Evolutionary conservation across 2,888 invertebrate genomes (phyloP).

Genomic region (Apamea monoglypha): DNA sequence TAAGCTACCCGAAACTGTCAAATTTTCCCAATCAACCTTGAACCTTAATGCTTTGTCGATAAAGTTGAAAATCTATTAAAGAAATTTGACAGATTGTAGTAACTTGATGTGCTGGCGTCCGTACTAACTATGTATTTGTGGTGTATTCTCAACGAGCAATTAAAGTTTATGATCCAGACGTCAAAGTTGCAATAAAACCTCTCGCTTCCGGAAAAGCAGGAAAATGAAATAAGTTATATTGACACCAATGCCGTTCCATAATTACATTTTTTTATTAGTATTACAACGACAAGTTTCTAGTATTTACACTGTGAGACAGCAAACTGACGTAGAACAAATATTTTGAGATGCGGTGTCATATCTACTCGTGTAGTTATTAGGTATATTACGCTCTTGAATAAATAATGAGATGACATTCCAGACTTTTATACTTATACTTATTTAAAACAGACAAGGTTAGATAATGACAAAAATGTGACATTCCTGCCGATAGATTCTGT

Average conservation of each 20-base stretch:
- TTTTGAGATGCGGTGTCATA: slow-evolving; percentile 35
- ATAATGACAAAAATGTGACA: slow-evolving; percentile 15
- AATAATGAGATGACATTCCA: slow-evolving; percentile 32
- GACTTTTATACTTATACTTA: slow-evolving; percentile 10
- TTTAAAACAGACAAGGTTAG: slow-evolving; percentile 10
- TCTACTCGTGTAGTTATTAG: neutral
- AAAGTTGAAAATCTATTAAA: no score
- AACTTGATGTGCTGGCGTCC: no score
- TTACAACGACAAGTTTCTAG: slow-evolving; percentile 31
- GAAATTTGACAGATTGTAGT: no score
- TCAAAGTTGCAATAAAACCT: slow-evolving; percentile 29
- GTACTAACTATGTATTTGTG: neutral
- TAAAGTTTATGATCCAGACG: slow-evolving; percentile 30
- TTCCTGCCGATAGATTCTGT: no score
- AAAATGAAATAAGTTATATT: slow-evolving; percentile 32
- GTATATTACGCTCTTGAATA: slow-evolving; percentile 29
- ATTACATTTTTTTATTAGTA: slow-evolving; percentile 15
- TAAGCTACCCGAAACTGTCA: no score
- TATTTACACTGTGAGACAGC: slow-evolving; percentile 24
- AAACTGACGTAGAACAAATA: slow-evolving; percentile 41
- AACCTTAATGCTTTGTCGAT: no score
- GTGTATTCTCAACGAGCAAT: slow-evolving; percentile 12
- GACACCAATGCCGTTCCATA: slow-evolving; percentile 24
- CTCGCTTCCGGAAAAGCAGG: slow-evolving; percentile 39
- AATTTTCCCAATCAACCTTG: no score